Base-by-base conservation (phyloP, 2,113 vertebrate genomes). In the Brevimyrus niger region DNA sequence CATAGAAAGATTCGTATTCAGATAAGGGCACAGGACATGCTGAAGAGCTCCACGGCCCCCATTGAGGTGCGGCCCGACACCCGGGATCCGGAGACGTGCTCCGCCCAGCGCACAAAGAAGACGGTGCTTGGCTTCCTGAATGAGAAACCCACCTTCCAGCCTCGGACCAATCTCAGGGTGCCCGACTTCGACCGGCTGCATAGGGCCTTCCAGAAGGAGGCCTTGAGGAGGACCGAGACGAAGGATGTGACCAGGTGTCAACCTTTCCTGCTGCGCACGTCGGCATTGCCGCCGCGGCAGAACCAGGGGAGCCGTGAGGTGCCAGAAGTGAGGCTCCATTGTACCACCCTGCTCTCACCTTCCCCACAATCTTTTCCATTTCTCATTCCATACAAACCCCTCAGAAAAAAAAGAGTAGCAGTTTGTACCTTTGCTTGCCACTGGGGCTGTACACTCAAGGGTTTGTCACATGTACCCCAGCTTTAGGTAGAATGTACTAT, bases 111-210 rank as follows among this genome's bases (percentile, higher is more conserved):
- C 50, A 97, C 95, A 87, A 96, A 91, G 91, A 95, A 94, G 87
- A 92, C 96, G 89, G 96, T 94, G 86, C 94, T 98, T 61, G 93
- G 93, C 50, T 98, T 98, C 92, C 94, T 98, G 93, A 94, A 98
- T 21, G 94, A 96, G 17, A 93, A 92, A 90, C 97, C 97, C 31
- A 96, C 93, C 88, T 99, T 99, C 94, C 94, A 93, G 90, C 98
- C 98, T 86, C 96, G 91, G 90, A 97, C 97, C 93, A 97, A 97
- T 88, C 90, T 94, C 2, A 90, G 90, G 1, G 90, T 98, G 76
- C 98, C 98, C 0, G 96, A 99, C 91, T 98, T 98, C 91, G 94
- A 95, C 87, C 92, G 90, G 92, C 94, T 98, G 88, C 96, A 98
- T 91, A 95, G 94, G 93, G 95, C 94, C 1, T 96, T 98, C 92